Conservation (phyloP, 2,113 vertebrate genomes). For the Coturnix japonica region DNA sequence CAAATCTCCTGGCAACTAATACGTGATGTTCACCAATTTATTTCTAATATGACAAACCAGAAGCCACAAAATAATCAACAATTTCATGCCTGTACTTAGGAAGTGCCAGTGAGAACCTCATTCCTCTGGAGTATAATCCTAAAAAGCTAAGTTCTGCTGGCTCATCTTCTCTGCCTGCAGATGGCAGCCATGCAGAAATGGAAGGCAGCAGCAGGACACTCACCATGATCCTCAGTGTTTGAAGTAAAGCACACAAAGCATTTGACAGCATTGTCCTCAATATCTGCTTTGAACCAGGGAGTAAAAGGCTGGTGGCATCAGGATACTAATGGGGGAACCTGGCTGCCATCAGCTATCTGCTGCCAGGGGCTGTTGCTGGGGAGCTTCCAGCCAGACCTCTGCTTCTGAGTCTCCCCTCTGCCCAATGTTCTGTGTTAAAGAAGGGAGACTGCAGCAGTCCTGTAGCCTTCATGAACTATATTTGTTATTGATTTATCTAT, state of each 20-base stretch:
- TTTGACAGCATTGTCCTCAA: rapidly evolving
- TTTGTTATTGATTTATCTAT: background rate
- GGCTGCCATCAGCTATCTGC: background rate
- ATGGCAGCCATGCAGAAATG: rapidly evolving
- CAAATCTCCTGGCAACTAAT: background rate
- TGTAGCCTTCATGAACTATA: background rate
- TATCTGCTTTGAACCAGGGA: background rate
- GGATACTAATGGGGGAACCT: background rate
- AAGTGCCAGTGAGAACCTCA: background rate
- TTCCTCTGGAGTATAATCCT: background rate
- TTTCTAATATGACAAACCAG: background rate
- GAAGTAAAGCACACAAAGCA: background rate
- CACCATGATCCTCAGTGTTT: rapidly evolving
- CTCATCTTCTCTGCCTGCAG: rapidly evolving
- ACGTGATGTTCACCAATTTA: background rate
- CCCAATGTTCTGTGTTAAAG: background rate
- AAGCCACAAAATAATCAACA: background rate
- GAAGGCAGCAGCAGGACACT: background rate
- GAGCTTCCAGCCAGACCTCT: background rate
- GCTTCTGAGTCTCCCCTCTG: rapidly evolving
- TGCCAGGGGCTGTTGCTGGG: background rate
- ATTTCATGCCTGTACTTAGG: background rate
- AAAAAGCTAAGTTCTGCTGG: background rate
- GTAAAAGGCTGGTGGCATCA: rapidly evolving
- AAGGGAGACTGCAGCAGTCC: background rate